Evolutionary conservation across 2,113 vertebrate genomes (phyloP), one percentile per base, ranked within the genome.

Genomic region (Turnix velox): DNA sequence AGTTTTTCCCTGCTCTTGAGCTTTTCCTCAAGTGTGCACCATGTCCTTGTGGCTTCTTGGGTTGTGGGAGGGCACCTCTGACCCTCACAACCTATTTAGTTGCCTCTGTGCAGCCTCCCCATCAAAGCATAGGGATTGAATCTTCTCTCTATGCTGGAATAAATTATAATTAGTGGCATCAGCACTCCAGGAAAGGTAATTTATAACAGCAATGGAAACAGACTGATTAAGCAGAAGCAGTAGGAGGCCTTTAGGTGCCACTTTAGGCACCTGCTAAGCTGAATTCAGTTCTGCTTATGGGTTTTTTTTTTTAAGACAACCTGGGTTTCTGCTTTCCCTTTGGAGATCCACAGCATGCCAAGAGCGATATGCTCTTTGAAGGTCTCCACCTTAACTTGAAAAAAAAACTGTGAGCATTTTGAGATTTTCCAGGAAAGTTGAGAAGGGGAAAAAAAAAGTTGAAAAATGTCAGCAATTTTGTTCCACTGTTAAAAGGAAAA

Each of bases 401-500:
- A 82, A 81, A 35, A 79, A 83, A 40, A 24, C 1, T 39, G 57
- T 7, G 13, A 62, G 45, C 9, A 2, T 49, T 82, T 87, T 66
- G 62, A 80, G 71, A 76, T 79, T 91, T 84, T 71, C 42, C 45
- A 30, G 35, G 82, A 4, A 69, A 91, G 54, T 1, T n/a, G 85
- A 87, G 87, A 72, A 78, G 18, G 54, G 62, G 87, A 72, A 78
- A 16, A 49, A 58, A 27, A 49, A 74, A 79, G 67, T 14, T 93
- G 82, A 79, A 68, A 95, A 92, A 87, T 85, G 58, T 85, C 90
- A 95, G 66, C 49, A 43, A 12, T 91, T 82, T 88, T 85, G 25
- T 87, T 89, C 49, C 25, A 28, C 40, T 59, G 54, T 48, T 17
- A 76, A 86, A 24, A 49, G 59, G 87, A 83, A 80, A 90, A 63